Evolutionary conservation across 2,113 vertebrate species (phyloP).

Genomic region (Deroptyus accipitrinus): DNA sequence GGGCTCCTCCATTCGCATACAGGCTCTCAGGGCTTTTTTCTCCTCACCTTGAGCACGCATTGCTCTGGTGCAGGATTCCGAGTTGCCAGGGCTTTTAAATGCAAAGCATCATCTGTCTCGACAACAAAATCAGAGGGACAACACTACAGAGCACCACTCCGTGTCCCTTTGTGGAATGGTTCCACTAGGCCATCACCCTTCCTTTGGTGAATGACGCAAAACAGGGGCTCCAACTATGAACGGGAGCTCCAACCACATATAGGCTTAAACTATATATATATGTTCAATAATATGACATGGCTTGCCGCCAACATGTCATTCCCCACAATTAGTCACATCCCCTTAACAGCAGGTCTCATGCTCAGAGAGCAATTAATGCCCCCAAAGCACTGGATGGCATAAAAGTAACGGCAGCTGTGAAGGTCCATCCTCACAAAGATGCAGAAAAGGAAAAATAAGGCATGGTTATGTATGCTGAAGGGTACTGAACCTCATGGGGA

Average conservation of each 20-base stretch:
- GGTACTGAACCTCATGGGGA: neutral
- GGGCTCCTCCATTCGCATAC: rapidly evolving
- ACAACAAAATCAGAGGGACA: neutral
- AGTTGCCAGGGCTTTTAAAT: neutral
- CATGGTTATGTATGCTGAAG: neutral
- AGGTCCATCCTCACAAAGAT: neutral
- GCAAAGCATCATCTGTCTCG: neutral
- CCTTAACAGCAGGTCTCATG: neutral
- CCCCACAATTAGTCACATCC: neutral
- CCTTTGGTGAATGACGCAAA: neutral
- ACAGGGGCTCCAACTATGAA: neutral
- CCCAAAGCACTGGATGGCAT: neutral
- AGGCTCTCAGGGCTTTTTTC: neutral
- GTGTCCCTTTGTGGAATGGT: neutral
- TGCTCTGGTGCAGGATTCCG: neutral
- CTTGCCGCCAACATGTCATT: neutral
- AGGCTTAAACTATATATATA: neutral
- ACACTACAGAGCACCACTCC: neutral
- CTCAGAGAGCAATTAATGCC: neutral
- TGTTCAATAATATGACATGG: neutral
- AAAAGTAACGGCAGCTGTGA: neutral
- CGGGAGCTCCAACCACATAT: neutral
- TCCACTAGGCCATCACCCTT: neutral
- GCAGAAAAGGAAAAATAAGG: neutral
- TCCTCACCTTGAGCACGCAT: neutral